Evolutionary conservation across 1,140 invertebrate species (phyloP).

Genomic region (Alviniconcha marisindica): DNA sequence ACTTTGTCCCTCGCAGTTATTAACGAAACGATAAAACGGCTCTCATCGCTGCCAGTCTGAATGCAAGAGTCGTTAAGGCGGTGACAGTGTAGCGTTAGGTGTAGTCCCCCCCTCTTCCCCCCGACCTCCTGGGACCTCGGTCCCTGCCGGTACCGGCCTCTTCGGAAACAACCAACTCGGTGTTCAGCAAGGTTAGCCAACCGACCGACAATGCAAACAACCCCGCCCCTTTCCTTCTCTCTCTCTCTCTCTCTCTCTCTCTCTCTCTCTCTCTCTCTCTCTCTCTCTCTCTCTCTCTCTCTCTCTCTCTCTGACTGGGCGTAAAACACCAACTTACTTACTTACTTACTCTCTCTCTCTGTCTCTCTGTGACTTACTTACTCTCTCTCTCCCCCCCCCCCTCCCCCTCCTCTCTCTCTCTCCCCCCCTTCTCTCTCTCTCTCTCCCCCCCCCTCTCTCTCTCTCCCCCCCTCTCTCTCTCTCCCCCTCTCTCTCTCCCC

Average conservation of each 20-base stretch:
- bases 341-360: background rate
- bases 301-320: background rate
- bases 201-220: no score
- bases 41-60: no score
- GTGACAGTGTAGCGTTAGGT: no score
- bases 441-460: background rate
- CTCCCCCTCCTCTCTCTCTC: background rate
- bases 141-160: no score
- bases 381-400: background rate
- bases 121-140: no score
- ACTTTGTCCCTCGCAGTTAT: no score
- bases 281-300: background rate
- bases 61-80: no score
- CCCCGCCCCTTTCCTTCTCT: background rate
- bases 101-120: no score
- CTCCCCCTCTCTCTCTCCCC: slow-evolving; percentile 7
- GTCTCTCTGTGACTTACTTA: background rate
- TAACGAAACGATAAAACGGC: no score
- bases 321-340: no score
- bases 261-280: background rate
- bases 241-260: background rate
- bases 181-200: no score
- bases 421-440: background rate
- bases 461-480: slow-evolving; percentile 9
- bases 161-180: no score